These are phyloP conservation scores for Embiotoca jacksoni DNA, from an alignment of 2,113 vertebrate genomes.

Conservation along the genomic window DNA sequence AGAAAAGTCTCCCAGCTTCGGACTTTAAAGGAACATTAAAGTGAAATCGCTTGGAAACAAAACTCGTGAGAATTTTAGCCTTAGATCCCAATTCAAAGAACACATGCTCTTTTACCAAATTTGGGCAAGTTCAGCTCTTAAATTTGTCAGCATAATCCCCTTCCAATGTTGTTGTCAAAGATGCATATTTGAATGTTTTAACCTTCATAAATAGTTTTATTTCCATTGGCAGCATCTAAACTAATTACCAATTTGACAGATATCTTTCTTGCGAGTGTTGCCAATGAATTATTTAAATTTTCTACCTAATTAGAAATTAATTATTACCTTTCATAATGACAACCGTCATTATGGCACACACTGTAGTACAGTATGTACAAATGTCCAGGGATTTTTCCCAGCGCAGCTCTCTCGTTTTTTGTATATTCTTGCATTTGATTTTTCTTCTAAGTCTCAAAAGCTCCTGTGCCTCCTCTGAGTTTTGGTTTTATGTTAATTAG, in stretches of 20 bases:
- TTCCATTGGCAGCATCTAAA: background rate
- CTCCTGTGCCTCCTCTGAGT: constrained; percentile 12
- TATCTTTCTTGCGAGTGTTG: background rate
- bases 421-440: constrained; percentile 50
- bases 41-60: background rate
- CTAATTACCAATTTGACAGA: background rate
- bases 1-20: background rate
- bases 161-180: background rate
- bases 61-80: background rate
- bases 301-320: constrained; percentile 31
- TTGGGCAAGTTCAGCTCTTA: background rate
- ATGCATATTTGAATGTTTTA: background rate
- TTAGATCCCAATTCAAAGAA: background rate
- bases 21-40: background rate
- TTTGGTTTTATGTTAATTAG: constrained; percentile 58
- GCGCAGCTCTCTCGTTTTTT: constrained; percentile 16
- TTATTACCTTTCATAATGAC: constrained; percentile 19
- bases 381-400: constrained; percentile 33
- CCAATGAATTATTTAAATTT: constrained; percentile 5
- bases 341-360: constrained; percentile 4
- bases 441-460: constrained; percentile 37
- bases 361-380: background rate
- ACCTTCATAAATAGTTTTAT: background rate
- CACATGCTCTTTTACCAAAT: background rate
- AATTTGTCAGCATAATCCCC: background rate